These are phyloP conservation scores for Anodontia alba DNA, from an alignment of 2,888 invertebrate species.

Conservation along the genomic window DNA sequence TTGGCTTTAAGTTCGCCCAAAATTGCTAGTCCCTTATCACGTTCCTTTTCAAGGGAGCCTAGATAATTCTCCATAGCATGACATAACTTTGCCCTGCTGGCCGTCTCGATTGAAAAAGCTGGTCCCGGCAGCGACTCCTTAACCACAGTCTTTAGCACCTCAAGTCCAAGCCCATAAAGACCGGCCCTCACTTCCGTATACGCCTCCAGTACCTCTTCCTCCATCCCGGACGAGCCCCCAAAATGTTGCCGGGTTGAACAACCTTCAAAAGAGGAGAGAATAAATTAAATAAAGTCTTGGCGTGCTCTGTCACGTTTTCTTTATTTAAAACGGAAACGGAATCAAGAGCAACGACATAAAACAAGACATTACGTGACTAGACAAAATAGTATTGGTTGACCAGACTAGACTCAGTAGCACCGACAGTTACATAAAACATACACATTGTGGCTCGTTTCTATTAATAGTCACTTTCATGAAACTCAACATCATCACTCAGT, in stretches of 20 bases:
- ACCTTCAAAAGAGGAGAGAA: too few relatives aligned
- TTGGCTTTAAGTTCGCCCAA: background rate
- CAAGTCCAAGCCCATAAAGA: background rate
- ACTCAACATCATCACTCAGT: too few relatives aligned
- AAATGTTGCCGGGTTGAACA: background rate
- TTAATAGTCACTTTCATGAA: too few relatives aligned
- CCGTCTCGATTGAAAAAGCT: background rate
- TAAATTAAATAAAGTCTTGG: too few relatives aligned
- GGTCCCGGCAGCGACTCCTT: background rate
- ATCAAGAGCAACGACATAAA: too few relatives aligned
- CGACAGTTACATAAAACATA: too few relatives aligned
- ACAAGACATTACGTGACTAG: too few relatives aligned
- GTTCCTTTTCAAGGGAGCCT: background rate
- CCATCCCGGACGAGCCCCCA: constrained; percentile 2
- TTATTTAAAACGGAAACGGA: too few relatives aligned
- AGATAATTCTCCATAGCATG: background rate
- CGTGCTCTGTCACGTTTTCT: too few relatives aligned
- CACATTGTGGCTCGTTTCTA: too few relatives aligned
- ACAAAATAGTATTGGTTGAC: too few relatives aligned
- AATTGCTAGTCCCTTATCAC: background rate
- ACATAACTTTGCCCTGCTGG: background rate
- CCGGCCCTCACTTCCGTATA: background rate
- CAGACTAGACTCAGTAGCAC: too few relatives aligned
- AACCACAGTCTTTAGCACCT: background rate
- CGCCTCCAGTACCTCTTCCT: background rate